Evolutionary conservation across 35 echinoderm and acorn worm species (phyloP), one percentile per base, ranked within the genome.

Genomic region (Heliocidaris tuberculata): DNA sequence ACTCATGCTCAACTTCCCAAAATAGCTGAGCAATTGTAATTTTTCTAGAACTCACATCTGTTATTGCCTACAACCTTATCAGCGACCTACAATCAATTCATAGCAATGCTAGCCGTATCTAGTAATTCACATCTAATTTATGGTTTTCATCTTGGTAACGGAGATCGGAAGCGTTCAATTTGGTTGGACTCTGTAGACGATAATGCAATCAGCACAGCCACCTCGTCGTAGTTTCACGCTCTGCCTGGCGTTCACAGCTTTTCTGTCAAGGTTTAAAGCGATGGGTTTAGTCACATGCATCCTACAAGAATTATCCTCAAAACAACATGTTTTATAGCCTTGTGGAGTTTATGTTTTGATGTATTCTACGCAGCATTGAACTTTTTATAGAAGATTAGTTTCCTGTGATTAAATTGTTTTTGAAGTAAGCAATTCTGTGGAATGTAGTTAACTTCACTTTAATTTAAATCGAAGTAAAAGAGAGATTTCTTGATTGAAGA

Each of bases 161-260:
- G 65, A 78, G 19, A 24, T 78, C 65, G 65, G 65, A 78, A 78
- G 65, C 65, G n/a, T 78, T 78, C 65, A 78, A 78, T 78, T 78
- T 78, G 65, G 65, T 78, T 78, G 65, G 65, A 78, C 65, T 19
- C 65, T 78, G 65, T 78, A 78, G 65, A 19, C 27, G 65, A 78
- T 78, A 78, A 78, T 78, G 65, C 65, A 78, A 78, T 78, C 65
- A 78, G 65, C 65, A 27, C 65, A 78, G 65, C 19, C 65, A 78
- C 65, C 65, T 78, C 65, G 65, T 78, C 65, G 21, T 78, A n/a
- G 21, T 78, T 78, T 78, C 65, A 78, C 65, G 65, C 65, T 78
- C 65, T 78, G 21, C 65, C 21, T 78, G 4, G 65, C 65, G 19
- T 78, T 78, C 65, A 27, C 52, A 56, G 52, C 52, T 56, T 56